Conservation (phyloP, 1,140 invertebrate genomes). For the Sinella curviseta region DNA sequence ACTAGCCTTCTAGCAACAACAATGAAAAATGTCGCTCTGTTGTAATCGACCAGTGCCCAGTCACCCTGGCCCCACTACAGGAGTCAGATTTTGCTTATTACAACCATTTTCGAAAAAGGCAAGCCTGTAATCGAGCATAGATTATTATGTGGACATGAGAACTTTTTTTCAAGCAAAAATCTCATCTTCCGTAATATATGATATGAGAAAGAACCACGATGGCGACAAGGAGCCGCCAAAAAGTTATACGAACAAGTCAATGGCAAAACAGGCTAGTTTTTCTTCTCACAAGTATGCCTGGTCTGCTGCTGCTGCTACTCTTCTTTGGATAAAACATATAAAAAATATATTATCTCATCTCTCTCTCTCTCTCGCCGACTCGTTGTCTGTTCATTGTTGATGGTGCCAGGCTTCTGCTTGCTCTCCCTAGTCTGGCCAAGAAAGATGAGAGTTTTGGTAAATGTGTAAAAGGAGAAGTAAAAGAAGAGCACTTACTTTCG, state of each 20-base stretch:
- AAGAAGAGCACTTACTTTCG: conserved; percentile 23
- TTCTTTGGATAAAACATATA: conserved; percentile 13
- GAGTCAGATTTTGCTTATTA: conserved; percentile 23
- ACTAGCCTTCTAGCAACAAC: conserved; percentile 3
- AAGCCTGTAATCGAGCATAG: conserved; percentile 25
- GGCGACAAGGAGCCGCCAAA: conserved; percentile 22
- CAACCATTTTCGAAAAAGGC: conserved; percentile 18
- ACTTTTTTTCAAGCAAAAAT: conserved; percentile 25
- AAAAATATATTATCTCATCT: conserved; percentile 21
- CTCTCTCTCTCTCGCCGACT: background rate
- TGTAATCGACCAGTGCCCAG: conserved; percentile 17
- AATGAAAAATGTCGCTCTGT: background rate
- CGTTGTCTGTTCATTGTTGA: conserved; percentile 27
- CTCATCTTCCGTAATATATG: conserved; percentile 26
- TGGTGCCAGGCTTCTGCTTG: conserved; percentile 24
- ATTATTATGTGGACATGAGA: conserved; percentile 23
- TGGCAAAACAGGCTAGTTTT: conserved; percentile 15
- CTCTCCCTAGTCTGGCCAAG: conserved; percentile 14
- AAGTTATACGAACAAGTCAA: conserved; percentile 24
- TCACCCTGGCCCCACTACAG: background rate
- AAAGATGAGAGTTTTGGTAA: conserved; percentile 21
- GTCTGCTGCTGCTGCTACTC: background rate
- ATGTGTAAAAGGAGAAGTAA: background rate
- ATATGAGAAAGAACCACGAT: conserved; percentile 21
- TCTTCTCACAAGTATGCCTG: background rate